Evolutionary conservation across 2,888 invertebrate species (phyloP), one percentile per base, ranked within the genome.

Genomic region (Cryptus armator): DNA sequence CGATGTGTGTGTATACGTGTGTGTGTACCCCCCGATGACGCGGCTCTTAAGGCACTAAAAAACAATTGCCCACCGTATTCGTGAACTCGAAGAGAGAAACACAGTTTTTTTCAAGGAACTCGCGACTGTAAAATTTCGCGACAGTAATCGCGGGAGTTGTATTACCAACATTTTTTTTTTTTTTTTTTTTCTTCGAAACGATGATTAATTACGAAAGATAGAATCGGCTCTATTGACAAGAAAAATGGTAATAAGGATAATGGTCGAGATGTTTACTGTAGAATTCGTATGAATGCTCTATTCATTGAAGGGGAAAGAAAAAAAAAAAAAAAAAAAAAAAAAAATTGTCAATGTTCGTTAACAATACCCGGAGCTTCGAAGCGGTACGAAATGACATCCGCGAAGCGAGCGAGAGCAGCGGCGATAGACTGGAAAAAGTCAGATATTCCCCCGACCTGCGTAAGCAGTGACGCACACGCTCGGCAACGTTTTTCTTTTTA

Each of bases 391-490:
- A 56, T 56, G 48, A 62, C 68, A 77, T 77, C 66, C 53, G 43
- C 74, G n/a, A 37, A 51, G 68, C 29, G 64, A 16, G 68, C 19
- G 53, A 12, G 37, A 16, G 67, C 51, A 64, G 68, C 29, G 43
- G 19, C 64, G 81, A 76, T 59, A 67, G 51, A 68, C 72, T 66
- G 72, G 77, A 80, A 86, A 86, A 83, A 87, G 83, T 56, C 80
- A 77, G 84, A 83, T 78, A 83, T 83, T 74, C 74, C 83, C 83
- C 83, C 82, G 77, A 86, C 76, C 86, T 87, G 87, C 87, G 88
- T 87, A 86, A 88, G 87, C 87, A 87, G 71, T 88, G 87, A 88
- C 88, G 88, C 88, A 87, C 87, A 82, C 74, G 79, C 66, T 67
- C 81, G 85, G 75, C 77, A 85, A 46, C 84, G 81, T 64, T 83